Percentiles rank a stretch among this genome's conserved stretches.
These are phyloP conservation scores for Coptotermes formosanus DNA, from an alignment of 1,140 invertebrate genomes.

Conservation along the genomic window DNA sequence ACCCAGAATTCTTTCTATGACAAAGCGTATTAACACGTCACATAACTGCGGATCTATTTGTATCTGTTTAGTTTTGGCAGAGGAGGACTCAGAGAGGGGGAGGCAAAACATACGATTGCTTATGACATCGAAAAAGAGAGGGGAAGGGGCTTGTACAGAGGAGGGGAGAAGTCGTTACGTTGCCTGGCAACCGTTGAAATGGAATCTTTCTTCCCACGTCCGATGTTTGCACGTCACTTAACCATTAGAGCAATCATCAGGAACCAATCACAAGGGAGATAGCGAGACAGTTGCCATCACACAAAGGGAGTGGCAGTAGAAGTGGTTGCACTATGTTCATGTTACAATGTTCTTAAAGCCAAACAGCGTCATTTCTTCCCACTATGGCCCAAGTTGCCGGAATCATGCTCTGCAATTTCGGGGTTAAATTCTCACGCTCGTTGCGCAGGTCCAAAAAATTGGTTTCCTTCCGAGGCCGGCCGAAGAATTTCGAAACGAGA, in stretches of 20 bases:
- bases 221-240: background rate
- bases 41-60: background rate
- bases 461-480: no score
- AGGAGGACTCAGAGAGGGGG: background rate
- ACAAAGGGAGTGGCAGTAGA: background rate
- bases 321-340: background rate
- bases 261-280: slow-evolving; percentile 14
- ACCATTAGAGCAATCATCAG: slow-evolving; percentile 15
- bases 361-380: background rate
- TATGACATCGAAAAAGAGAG: background rate
- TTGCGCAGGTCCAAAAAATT: no score
- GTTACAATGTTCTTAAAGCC: background rate
- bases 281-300: background rate
- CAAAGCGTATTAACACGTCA: background rate
- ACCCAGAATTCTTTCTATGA: background rate
- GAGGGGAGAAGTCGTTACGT: slow-evolving; percentile 16
- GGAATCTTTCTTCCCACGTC: slow-evolving; percentile 7
- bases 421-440: no score
- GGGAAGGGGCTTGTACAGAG: background rate
- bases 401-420: no score
- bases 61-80: background rate
- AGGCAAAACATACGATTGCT: background rate
- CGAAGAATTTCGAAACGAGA: no score
- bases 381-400: no score
- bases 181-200: slow-evolving; percentile 4